phyloP scores from a whole-genome alignment of 2,113 vertebrate species.

The Taurulus bubalis region DNA sequence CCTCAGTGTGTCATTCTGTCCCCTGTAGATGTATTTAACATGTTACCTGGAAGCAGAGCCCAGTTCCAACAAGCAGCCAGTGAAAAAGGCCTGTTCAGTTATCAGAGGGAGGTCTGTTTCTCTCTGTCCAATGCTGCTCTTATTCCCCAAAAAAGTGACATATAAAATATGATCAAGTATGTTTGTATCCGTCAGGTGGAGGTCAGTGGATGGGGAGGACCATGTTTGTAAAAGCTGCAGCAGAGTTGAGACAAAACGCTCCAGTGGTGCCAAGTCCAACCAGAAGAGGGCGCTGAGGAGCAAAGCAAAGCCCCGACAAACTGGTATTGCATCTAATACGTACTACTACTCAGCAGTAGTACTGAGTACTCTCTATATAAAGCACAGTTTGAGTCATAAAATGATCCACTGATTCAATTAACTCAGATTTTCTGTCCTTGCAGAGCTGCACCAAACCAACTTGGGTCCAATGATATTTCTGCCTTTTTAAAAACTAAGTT shows the following conservation, averaged over 20 bases:
- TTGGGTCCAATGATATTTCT: conserved; percentile 46
- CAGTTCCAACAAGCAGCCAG: neutral
- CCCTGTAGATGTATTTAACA: conserved; percentile 51
- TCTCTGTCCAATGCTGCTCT: neutral
- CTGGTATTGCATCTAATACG: neutral
- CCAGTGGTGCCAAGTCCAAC: neutral
- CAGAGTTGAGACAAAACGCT: neutral
- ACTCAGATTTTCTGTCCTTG: conserved; percentile 16
- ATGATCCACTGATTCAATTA: neutral
- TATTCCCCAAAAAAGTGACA: neutral
- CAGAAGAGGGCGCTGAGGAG: conserved; percentile 53
- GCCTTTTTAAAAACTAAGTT: neutral
- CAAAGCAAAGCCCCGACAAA: neutral
- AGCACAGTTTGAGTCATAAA: neutral
- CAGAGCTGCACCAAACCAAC: conserved; percentile 35
- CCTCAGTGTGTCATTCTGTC: neutral
- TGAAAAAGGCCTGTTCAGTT: conserved; percentile 42
- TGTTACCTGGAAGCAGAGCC: conserved; percentile 52
- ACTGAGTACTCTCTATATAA: neutral
- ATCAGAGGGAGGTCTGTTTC: conserved; percentile 34
- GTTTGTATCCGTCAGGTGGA: conserved; percentile 40
- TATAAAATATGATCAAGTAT: neutral
- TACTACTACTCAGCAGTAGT: neutral
- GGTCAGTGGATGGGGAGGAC: conserved; percentile 53
- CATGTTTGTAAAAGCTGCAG: conserved; percentile 39